These are phyloP conservation scores for Poliocrania exsul DNA, from an alignment of 2,797 vertebrate species.

Conservation along the genomic window DNA sequence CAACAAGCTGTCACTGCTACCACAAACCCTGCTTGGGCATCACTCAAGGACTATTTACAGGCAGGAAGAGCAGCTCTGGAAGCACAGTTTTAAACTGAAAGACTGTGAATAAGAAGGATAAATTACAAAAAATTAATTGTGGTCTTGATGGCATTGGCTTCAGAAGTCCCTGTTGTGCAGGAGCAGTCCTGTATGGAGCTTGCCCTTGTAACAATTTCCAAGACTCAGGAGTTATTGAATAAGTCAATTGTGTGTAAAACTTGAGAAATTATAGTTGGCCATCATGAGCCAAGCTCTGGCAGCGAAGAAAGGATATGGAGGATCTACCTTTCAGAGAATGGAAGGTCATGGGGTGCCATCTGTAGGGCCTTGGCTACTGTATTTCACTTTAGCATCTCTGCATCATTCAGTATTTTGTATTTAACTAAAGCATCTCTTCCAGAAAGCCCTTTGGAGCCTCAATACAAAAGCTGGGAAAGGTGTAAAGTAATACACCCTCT, in stretches of 20 bases:
- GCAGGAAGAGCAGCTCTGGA: neutral
- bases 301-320: neutral
- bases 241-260: neutral
- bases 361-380: neutral
- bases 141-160: neutral
- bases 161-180: neutral
- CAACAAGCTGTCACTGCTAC: slow-evolving; percentile 13
- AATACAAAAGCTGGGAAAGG: neutral
- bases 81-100: neutral
- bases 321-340: neutral
- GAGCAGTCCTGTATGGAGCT: neutral
- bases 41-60: neutral
- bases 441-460: neutral
- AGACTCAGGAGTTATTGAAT: neutral
- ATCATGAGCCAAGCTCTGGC: neutral
- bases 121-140: neutral
- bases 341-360: neutral
- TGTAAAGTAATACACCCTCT: neutral
- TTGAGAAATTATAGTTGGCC: neutral
- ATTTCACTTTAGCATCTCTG: neutral
- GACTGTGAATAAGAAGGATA: neutral
- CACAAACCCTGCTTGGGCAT: neutral
- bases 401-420: neutral
- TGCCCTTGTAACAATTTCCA: neutral
- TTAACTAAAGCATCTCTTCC: neutral